These are phyloP conservation scores for Octodonta nipae DNA, from an alignment of 2,888 invertebrate genomes.

Conservation along the genomic window DNA sequence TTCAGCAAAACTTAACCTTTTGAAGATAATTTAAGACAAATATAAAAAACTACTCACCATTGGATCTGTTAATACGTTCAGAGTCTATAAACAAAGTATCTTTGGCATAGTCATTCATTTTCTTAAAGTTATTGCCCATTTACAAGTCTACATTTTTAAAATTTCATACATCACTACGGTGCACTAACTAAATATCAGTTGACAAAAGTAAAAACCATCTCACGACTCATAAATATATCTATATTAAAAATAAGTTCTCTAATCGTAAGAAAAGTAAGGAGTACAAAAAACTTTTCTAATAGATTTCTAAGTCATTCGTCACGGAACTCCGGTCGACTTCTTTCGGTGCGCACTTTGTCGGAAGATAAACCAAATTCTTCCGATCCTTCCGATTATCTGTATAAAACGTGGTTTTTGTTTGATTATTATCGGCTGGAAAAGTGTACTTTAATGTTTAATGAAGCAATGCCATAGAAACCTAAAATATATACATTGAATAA, in stretches of 20 bases:
- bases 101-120: constrained; percentile 24
- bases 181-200: neutral
- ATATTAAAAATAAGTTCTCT: neutral
- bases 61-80: constrained; percentile 19
- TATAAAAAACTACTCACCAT: constrained; percentile 17
- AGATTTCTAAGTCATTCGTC: too few relatives aligned
- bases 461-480: constrained; percentile 22
- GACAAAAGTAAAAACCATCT: constrained; percentile 3
- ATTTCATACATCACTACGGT: constrained; percentile 1
- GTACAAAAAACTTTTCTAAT: neutral
- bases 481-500: constrained; percentile 29
- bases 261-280: neutral
- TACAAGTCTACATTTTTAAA: too few relatives aligned
- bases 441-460: constrained; percentile 17
- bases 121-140: too few relatives aligned
- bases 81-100: constrained; percentile 29
- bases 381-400: neutral
- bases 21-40: too few relatives aligned
- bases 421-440: constrained; percentile 13
- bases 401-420: constrained; percentile 3
- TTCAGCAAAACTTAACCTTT: too few relatives aligned
- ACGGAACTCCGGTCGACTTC: too few relatives aligned
- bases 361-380: neutral
- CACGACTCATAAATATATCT: neutral
- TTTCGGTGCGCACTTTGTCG: too few relatives aligned